Percentiles rank a stretch among this genome's conserved stretches.
These are phyloP conservation scores for Crioceris asparagi DNA, from an alignment of 2,888 invertebrate genomes.

Conservation along the genomic window DNA sequence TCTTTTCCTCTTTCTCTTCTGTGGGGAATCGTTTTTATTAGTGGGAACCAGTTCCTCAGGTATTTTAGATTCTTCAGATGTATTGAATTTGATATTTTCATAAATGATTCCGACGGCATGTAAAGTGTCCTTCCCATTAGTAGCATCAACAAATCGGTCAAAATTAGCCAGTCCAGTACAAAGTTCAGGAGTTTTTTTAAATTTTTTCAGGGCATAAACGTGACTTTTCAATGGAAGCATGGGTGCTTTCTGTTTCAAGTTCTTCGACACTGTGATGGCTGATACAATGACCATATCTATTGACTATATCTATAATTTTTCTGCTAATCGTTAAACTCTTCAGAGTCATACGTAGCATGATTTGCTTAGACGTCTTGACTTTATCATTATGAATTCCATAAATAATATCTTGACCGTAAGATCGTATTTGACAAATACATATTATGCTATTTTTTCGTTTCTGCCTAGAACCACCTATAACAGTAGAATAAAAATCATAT, in stretches of 20 bases:
- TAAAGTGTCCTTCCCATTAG: slow-evolving; percentile 15
- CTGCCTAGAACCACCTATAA: neutral
- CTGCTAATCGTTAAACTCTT: slow-evolving; percentile 8
- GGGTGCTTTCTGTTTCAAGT: slow-evolving; percentile 9
- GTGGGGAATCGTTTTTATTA: neutral
- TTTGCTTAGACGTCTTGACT: slow-evolving; percentile 1
- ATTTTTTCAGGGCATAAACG: slow-evolving; percentile 12
- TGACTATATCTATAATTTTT: slow-evolving; percentile 13
- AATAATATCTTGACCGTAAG: slow-evolving; percentile 2
- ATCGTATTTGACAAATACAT: neutral
- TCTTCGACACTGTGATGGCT: slow-evolving; percentile 8
- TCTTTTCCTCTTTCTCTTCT: neutral
- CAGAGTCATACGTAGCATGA: slow-evolving; percentile 1
- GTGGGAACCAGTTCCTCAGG: neutral
- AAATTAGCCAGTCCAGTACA: slow-evolving; percentile 14
- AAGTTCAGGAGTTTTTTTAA: neutral
- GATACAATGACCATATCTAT: slow-evolving; percentile 9
- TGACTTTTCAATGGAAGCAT: slow-evolving; percentile 2
- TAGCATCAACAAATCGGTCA: slow-evolving; percentile 16
- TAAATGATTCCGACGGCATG: slow-evolving; percentile 15
- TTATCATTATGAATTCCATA: slow-evolving; percentile 1
- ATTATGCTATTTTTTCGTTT: neutral
- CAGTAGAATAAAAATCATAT: neutral
- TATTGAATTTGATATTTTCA: slow-evolving; percentile 7
- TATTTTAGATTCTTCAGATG: neutral